Conservation (phyloP, 2,113 vertebrate genomes). For the Nicator chloris region DNA sequence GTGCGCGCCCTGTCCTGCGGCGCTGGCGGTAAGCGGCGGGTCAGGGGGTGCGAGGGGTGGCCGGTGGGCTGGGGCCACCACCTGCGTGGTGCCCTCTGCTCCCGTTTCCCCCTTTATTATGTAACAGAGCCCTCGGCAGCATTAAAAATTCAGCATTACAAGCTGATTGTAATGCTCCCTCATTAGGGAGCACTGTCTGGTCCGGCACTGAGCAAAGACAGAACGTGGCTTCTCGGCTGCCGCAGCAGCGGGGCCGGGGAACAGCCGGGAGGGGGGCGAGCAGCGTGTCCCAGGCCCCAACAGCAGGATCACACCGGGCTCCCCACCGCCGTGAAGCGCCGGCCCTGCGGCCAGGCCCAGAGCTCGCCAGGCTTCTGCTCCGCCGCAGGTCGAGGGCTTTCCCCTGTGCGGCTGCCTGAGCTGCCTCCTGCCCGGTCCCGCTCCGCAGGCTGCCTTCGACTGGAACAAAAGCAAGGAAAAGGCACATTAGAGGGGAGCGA, state of each 20-base stretch:
- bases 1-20: neutral
- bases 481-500: neutral
- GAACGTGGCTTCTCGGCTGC: constrained; percentile 65
- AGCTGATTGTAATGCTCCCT: constrained; percentile 80
- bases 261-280: neutral
- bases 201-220: constrained; percentile 62
- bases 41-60: neutral
- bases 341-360: neutral
- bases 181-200: constrained; percentile 77
- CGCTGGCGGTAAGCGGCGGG: constrained; percentile 27
- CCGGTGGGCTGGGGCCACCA: neutral
- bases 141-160: constrained; percentile 81
- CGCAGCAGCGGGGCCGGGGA: neutral
- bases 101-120: constrained; percentile 76
- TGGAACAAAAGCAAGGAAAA: constrained; percentile 43
- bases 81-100: constrained; percentile 19
- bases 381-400: neutral
- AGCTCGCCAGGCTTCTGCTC: neutral
- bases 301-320: neutral
- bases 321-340: rapidly evolving
- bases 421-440: neutral
- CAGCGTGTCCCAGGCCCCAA: neutral
- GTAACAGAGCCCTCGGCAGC: constrained; percentile 78
- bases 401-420: neutral
- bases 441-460: neutral